Evolutionary conservation across 2,113 vertebrate species (phyloP).

Genomic region (Desmodus rotundus): DNA sequence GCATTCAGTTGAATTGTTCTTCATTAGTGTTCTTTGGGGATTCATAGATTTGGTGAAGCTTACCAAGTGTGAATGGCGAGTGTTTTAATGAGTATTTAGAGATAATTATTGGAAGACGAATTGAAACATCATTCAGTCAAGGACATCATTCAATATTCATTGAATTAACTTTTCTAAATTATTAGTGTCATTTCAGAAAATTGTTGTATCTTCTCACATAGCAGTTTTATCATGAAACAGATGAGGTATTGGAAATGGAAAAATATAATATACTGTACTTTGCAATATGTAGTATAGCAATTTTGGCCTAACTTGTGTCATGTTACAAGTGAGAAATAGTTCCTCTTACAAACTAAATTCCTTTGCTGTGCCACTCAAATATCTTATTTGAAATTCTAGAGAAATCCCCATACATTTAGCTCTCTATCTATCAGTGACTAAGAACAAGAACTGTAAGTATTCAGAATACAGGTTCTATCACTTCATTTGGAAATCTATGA

Average conservation of each 20-base stretch:
- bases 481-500: neutral
- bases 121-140: neutral
- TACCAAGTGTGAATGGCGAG: neutral
- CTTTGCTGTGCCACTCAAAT: neutral
- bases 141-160: neutral
- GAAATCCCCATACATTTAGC: neutral
- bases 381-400: neutral
- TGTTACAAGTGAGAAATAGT: neutral
- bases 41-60: neutral
- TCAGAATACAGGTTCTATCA: neutral
- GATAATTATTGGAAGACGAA: neutral
- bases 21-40: neutral
- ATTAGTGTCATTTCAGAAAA: neutral
- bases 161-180: neutral
- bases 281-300: neutral
- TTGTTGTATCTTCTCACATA: neutral
- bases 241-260: neutral
- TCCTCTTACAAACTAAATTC: neutral
- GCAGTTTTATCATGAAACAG: neutral
- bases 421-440: neutral
- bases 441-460: neutral
- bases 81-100: neutral
- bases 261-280: neutral
- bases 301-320: neutral
- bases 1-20: neutral